Base-by-base conservation (phyloP, 2,113 vertebrate species). In the Naja naja region DNA sequence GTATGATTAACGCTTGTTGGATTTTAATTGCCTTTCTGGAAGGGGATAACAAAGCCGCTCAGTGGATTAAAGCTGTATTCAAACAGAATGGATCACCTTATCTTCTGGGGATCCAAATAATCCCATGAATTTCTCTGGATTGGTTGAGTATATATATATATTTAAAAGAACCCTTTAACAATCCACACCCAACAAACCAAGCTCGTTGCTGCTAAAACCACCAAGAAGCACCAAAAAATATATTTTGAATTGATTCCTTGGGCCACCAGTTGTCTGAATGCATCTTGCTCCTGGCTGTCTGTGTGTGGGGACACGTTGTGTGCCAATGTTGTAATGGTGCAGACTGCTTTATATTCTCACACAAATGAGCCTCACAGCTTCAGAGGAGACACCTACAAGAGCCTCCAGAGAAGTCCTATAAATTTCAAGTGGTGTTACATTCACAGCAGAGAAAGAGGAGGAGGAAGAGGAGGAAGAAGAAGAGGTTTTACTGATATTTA, bases 371-470 rank as follows among this genome's bases (percentile, higher is more conserved):
- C 86, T 95, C 94, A 74, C 92, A 86, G 94, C 93, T 95, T 97
- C 96, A 95, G 94, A 94, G 95, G 94, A 93, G 95, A 91, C 93
- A 95, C 94, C 96, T 94, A 3, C 93, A 94, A 94, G 96, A 93
- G 93, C 55, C 95, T 95, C 93, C 94, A 93, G 96, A 95, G 96
- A 93, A 94, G 74, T 0, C 0, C 93, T 0, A 1, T 96, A 96
- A 96, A 97, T 96, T 96, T 91, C 88, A n/a, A 43, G 55, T 94
- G 95, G 88, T 85, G 0, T 9, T 94, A 91, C 92, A 96, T 96
- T 96, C 96, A 96, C 90, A 2, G n/a, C n/a, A n/a, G 64, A 34
- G 64, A 16, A 74, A 4, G 64, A 74, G 69, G 30, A 69, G 12
- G 60, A 64, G 11, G 56, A 58, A 23, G 27, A 64, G 58, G 64